Percentiles rank a stretch among this genome's conserved stretches.
Conservation (phyloP, 2,888 invertebrate genomes). For the Mylabris sibirica region DNA sequence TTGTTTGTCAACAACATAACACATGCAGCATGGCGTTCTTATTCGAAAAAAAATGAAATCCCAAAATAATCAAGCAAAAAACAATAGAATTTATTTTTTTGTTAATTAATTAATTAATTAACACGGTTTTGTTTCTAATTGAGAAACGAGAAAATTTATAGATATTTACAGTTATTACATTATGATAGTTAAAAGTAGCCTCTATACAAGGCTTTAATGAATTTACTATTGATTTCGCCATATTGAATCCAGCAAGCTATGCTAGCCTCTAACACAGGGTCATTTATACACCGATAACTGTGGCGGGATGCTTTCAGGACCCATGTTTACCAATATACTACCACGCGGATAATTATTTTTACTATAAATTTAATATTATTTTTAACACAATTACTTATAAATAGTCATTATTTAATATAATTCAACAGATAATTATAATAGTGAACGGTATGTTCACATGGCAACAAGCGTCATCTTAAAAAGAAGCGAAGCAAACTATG, state of each 20-base stretch:
- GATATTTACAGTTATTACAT: slow-evolving; percentile 21
- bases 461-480: slow-evolving; percentile 49
- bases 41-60: neutral
- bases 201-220: slow-evolving; percentile 37
- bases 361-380: neutral
- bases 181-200: slow-evolving; percentile 32
- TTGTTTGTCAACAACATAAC: slow-evolving; percentile 19
- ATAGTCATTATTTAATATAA: neutral
- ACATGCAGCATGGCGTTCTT: neutral
- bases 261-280: slow-evolving; percentile 56
- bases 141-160: slow-evolving; percentile 20
- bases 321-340: slow-evolving; percentile 50
- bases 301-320: slow-evolving; percentile 56
- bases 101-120: neutral
- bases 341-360: slow-evolving; percentile 32
- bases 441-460: slow-evolving; percentile 47
- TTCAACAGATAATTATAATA: neutral
- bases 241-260: slow-evolving; percentile 50
- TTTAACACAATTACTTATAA: neutral
- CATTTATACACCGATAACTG: slow-evolving; percentile 36
- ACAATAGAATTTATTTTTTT: neutral
- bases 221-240: slow-evolving; percentile 54
- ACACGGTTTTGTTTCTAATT: neutral
- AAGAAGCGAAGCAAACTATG: slow-evolving; percentile 34
- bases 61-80: neutral